Conservation (phyloP, 2,888 invertebrate genomes). For the Sinohyriopsis cumingii region DNA sequence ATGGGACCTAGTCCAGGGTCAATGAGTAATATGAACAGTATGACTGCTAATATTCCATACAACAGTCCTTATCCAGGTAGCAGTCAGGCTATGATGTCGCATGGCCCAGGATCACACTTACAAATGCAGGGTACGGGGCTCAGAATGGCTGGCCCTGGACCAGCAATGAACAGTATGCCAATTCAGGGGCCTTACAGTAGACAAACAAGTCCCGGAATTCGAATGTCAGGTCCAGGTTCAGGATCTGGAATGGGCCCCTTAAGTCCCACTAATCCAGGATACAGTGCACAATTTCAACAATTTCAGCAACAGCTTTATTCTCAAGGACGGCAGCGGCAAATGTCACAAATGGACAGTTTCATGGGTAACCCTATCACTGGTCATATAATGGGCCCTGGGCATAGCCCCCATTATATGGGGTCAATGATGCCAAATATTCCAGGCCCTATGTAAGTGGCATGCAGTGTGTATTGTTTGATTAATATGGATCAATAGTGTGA, state of each 20-base stretch:
- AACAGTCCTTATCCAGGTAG: slow-evolving; percentile 32
- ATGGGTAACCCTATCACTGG: slow-evolving; percentile 49
- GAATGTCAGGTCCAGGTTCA: slow-evolving; percentile 47
- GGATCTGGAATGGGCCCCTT: slow-evolving; percentile 28
- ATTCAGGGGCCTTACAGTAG: slow-evolving; percentile 39
- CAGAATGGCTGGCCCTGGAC: slow-evolving; percentile 43
- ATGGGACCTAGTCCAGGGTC: slow-evolving; percentile 21
- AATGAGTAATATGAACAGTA: slow-evolving; percentile 32
- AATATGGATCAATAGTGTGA: no score
- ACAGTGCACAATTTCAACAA: slow-evolving; percentile 63
- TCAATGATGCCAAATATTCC: slow-evolving; percentile 59
- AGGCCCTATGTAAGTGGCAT: slow-evolving; percentile 35
- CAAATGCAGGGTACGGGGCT: slow-evolving; percentile 50
- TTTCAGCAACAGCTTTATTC: slow-evolving; percentile 69
- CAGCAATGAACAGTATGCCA: slow-evolving; percentile 37
- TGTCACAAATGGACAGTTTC: slow-evolving; percentile 57
- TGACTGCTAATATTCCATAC: slow-evolving; percentile 45
- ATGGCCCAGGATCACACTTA: slow-evolving; percentile 39
- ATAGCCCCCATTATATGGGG: slow-evolving; percentile 31
- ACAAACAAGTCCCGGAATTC: slow-evolving; percentile 44
- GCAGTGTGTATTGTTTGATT: no score
- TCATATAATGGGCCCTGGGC: slow-evolving; percentile 12
- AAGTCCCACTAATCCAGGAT: slow-evolving; percentile 40
- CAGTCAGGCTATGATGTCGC: slow-evolving; percentile 41
- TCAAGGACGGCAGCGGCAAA: slow-evolving; percentile 55